Conservation (phyloP, 2,888 invertebrate species). For the Selenia dentaria region DNA sequence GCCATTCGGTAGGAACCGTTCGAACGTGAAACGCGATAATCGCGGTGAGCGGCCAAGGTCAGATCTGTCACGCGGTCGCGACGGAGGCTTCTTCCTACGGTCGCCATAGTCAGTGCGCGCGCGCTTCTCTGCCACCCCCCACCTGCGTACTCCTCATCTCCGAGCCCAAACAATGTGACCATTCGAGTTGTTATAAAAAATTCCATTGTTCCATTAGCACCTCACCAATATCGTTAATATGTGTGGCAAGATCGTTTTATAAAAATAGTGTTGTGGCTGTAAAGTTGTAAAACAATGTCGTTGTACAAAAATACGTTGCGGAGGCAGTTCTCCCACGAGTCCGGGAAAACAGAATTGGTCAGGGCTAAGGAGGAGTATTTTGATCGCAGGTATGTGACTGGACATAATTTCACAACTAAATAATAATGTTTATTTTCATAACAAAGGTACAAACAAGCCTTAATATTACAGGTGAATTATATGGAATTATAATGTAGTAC, state of each 20-base stretch:
- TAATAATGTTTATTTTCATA: no score
- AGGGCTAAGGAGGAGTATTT: conserved; percentile 70
- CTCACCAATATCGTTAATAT: conserved; percentile 3
- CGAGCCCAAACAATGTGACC: conserved; percentile 12
- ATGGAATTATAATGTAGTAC: no score
- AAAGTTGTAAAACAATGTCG: conserved; percentile 27
- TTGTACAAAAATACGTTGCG: conserved; percentile 57
- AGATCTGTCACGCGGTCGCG: conserved; percentile 58
- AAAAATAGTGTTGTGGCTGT: conserved; percentile 23
- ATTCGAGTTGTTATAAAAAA: conserved; percentile 22
- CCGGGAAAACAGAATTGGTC: conserved; percentile 68
- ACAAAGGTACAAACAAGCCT: no score
- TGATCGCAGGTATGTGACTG: conserved; percentile 62
- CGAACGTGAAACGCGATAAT: conserved; percentile 45
- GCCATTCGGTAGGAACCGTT: conserved; percentile 31
- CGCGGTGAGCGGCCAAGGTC: conserved; percentile 63
- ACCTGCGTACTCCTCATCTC: conserved; percentile 26
- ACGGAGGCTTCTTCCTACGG: conserved; percentile 52
- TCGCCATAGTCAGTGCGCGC: conserved; percentile 44
- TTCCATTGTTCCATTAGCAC: conserved; percentile 28
- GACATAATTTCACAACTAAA: no score
- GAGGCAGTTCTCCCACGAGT: conserved; percentile 75
- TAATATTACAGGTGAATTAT: no score
- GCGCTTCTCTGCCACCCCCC: conserved; percentile 46
- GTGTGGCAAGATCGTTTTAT: conserved; percentile 1